phyloP scores from a whole-genome alignment of 2,888 invertebrate species.

The Opisthograptis luteolata region DNA sequence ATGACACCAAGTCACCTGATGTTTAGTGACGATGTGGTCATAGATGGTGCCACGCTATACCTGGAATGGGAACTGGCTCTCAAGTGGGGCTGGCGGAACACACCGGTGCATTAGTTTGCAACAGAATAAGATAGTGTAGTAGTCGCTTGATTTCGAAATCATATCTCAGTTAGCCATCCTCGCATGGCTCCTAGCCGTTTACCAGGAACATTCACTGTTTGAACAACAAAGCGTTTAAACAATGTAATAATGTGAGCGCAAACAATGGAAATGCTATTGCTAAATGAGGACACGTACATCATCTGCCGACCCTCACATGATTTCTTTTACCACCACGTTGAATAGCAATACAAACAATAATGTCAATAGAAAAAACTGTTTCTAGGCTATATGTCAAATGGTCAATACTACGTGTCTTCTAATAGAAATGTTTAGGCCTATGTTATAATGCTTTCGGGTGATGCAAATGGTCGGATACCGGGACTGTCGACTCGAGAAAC shows the following conservation, averaged over 20 bases:
- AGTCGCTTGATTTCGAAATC: conserved; percentile 47
- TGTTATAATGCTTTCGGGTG: conserved; percentile 39
- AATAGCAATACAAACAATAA: conserved; percentile 24
- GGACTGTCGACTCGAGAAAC: conserved; percentile 8
- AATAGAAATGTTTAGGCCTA: conserved; percentile 46
- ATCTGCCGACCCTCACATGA: conserved; percentile 33
- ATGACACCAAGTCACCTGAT: no score
- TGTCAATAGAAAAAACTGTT: conserved; percentile 33
- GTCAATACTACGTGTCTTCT: conserved; percentile 38
- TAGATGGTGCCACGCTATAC: no score
- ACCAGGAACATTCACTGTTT: conserved; percentile 63
- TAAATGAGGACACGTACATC: conserved; percentile 48
- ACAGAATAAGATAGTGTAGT: conserved; percentile 33
- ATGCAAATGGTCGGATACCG: conserved; percentile 23
- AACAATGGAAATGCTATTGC: conserved; percentile 56
- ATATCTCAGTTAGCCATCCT: conserved; percentile 40
- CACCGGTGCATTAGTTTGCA: no score
- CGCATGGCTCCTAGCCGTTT: conserved; percentile 52
- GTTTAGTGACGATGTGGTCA: no score
- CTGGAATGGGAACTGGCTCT: no score
- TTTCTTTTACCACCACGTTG: conserved; percentile 27
- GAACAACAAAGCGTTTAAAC: conserved; percentile 56
- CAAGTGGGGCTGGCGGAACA: no score
- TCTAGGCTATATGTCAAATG: conserved; percentile 53
- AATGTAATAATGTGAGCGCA: conserved; percentile 55